Percentiles rank a stretch among this genome's conserved stretches.
phyloP scores from a whole-genome alignment of 2,888 invertebrate genomes.

The Caenorhabditis auriculariae region DNA sequence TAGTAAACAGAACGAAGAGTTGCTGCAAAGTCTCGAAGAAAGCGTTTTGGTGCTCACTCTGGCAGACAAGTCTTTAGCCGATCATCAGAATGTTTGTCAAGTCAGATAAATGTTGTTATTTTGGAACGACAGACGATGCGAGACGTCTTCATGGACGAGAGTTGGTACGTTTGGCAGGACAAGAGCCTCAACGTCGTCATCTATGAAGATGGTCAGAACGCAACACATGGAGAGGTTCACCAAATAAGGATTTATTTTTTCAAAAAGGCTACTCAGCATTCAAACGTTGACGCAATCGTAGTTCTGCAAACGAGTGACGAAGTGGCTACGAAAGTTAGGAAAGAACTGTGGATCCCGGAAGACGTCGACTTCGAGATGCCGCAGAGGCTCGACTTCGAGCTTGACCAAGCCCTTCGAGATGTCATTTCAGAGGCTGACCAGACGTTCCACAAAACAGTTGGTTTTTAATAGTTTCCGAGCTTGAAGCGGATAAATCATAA shows the following conservation, averaged over 20 bases:
- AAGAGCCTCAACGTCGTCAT: constrained; percentile 66
- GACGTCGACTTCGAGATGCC: constrained; percentile 57
- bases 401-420: constrained; percentile 65
- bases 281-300: constrained; percentile 50
- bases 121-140: constrained; percentile 53
- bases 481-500: constrained; percentile 34
- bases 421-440: constrained; percentile 66
- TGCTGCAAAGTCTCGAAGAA: constrained; percentile 38
- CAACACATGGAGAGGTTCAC: constrained; percentile 68
- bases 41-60: constrained; percentile 37
- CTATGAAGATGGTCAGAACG: constrained; percentile 46
- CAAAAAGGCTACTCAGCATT: constrained; percentile 33
- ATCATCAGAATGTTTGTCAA: constrained; percentile 7
- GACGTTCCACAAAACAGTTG: constrained; percentile 53
- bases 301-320: constrained; percentile 42
- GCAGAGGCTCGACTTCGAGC: constrained; percentile 67
- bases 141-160: constrained; percentile 67
- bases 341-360: constrained; percentile 34
- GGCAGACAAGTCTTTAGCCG: constrained; percentile 53
- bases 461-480: background rate
- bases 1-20: constrained; percentile 23
- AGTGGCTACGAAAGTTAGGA: constrained; percentile 29
- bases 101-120: background rate
- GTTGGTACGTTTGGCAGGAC: constrained; percentile 71
- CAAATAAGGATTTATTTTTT: background rate